These are phyloP conservation scores for Stictonetta naevosa DNA, from an alignment of 2,113 vertebrate species.

Conservation along the genomic window DNA sequence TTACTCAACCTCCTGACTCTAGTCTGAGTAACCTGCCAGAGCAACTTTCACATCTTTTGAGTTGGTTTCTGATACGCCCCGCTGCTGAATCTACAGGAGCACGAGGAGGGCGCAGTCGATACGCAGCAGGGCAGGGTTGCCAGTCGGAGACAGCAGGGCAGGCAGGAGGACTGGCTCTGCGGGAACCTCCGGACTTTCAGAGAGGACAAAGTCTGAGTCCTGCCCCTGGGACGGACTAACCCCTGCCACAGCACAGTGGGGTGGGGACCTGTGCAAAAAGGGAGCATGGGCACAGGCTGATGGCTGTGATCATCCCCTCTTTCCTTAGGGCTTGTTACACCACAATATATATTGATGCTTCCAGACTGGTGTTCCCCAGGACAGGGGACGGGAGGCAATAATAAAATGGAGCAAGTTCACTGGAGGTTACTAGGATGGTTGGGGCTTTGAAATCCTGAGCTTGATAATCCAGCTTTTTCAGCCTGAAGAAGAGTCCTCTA, in stretches of 20 bases:
- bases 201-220: background rate
- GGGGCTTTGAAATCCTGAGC: background rate
- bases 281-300: accelerated
- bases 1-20: constrained; percentile 33
- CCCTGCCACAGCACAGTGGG: accelerated
- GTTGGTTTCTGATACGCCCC: constrained; percentile 24
- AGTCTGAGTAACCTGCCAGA: background rate
- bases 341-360: accelerated
- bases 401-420: background rate
- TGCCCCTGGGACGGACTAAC: background rate
- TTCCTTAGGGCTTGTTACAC: background rate
- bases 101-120: background rate
- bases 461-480: background rate
- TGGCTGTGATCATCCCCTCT: background rate
- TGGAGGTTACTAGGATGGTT: background rate
- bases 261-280: accelerated
- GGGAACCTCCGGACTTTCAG: background rate
- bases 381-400: background rate
- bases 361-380: background rate
- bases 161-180: background rate
- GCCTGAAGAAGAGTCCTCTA: background rate
- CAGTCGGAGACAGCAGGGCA: accelerated
- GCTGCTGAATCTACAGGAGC: accelerated
- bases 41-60: background rate
- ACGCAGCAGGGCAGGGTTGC: accelerated